A percentile compares a stretch with the other conserved stretches of the same genome.
These are phyloP conservation scores for Pipra filicauda DNA, from an alignment of 2,113 vertebrate genomes.

Conservation along the genomic window DNA sequence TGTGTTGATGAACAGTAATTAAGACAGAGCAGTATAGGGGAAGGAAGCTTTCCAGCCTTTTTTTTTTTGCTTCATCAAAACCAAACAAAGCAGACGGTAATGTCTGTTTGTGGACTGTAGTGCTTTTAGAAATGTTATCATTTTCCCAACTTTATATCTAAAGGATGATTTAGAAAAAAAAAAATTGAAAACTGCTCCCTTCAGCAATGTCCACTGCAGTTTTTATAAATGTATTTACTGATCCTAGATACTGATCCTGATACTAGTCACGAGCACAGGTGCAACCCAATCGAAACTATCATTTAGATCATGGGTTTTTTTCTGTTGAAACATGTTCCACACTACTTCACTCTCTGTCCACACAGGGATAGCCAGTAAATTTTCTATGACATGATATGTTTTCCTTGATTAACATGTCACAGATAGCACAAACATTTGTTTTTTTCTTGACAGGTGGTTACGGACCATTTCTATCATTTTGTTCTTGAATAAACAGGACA, in stretches of 20 bases:
- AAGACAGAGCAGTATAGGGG: neutral
- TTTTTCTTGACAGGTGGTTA: conserved; percentile 86
- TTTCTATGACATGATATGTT: neutral
- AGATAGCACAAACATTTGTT: neutral
- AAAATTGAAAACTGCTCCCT: neutral
- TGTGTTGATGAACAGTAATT: neutral
- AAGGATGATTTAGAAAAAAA: neutral
- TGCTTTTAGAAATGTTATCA: neutral
- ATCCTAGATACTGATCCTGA: too few species aligned
- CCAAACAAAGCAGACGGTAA: neutral
- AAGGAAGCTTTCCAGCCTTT: neutral
- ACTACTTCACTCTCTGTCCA: neutral
- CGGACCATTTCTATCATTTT: conserved; percentile 98
- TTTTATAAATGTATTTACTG: neutral
- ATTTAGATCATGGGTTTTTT: neutral
- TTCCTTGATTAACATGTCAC: neutral
- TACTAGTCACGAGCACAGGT: neutral
- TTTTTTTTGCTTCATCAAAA: neutral
- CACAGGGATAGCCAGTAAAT: neutral
- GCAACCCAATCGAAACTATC: neutral
- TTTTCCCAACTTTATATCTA: neutral
- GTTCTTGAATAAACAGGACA: conserved; percentile 99
- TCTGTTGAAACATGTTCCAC: neutral
- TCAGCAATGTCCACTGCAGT: neutral
- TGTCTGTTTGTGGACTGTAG: neutral